Percentiles rank a stretch among this genome's conserved stretches.
These are phyloP conservation scores for Drosophila littoralis DNA, from an alignment of 1,140 invertebrate species.

Conservation along the genomic window DNA sequence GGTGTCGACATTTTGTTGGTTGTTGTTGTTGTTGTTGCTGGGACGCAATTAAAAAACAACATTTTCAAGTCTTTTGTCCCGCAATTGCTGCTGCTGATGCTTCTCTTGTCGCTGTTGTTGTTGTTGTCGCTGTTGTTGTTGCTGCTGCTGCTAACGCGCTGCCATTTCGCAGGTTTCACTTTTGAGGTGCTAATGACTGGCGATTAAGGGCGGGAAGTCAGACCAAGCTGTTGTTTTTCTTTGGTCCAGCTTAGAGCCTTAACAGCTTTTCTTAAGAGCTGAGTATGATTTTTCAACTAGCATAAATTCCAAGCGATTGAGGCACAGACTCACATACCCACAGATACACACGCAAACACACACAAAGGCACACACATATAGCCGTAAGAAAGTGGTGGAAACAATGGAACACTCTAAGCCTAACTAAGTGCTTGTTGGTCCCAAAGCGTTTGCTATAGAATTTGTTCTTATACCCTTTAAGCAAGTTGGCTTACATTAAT, in stretches of 20 bases:
- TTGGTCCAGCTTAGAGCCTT: slow-evolving; percentile 20
- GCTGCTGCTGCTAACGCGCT: background rate
- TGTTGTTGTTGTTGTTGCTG: background rate
- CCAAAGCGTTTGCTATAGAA: slow-evolving; percentile 31
- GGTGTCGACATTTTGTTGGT: background rate
- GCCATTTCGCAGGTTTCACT: slow-evolving; percentile 28
- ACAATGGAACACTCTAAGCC: slow-evolving; percentile 57
- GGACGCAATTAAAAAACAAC: slow-evolving; percentile 35
- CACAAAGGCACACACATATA: slow-evolving; percentile 7
- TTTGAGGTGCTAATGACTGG: slow-evolving; percentile 32
- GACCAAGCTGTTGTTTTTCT: background rate
- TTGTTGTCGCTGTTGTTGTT: slow-evolving; percentile 3
- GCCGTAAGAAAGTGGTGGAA: slow-evolving; percentile 24
- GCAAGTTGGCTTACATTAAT: background rate
- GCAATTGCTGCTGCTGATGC: background rate
- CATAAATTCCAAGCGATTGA: slow-evolving; percentile 49
- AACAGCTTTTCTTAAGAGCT: slow-evolving; percentile 11
- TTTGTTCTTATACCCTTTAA: slow-evolving; percentile 35
- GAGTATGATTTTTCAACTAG: slow-evolving; percentile 9
- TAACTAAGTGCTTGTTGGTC: slow-evolving; percentile 56
- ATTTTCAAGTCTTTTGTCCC: slow-evolving; percentile 6
- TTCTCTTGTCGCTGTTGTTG: background rate
- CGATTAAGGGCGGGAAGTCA: slow-evolving; percentile 23
- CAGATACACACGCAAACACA: slow-evolving; percentile 18
- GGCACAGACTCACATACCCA: slow-evolving; percentile 8